Evolutionary conservation across 2,113 vertebrate genomes (phyloP), one percentile per base, ranked within the genome.

Genomic region (Dunckerocampus dactyliophorus): DNA sequence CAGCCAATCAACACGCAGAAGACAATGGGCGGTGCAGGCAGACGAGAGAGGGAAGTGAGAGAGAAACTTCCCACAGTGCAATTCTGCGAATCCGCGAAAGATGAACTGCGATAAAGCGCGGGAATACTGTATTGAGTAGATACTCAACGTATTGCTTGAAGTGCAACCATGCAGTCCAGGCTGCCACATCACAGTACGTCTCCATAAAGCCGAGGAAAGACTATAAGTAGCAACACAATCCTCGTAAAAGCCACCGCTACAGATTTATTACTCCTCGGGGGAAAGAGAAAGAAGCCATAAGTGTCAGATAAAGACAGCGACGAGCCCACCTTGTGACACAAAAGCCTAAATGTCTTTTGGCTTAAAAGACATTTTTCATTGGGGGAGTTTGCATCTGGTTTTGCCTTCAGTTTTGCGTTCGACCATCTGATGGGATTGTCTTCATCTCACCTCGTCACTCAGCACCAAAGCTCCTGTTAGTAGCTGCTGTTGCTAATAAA

Each of bases 401-500:
- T 82, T 77, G 47, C 72, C 43, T 65, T 84, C 74, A 82, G 62
- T 67, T 42, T 62, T n/a, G 50, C 51, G 55, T 85, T 69, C 59
- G 65, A 77, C 71, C 57, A 22, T 69, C 67, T 80, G 19, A 54
- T 55, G 1, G 61, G 65, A 82, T 81, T 75, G 5, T 63, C 79
- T 87, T 84, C 73, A 80, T 81, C 77, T 80, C 62, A 31, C 63
- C 50, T 75, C 60, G 69, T 70, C 57, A 34, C 71, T 74, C 69
- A 39, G 71, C 77, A 80, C 69, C 63, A 74, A 62, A 66, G 58
- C 14, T 61, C 80, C 79, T 82, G 86, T 87, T 85, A 80, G 69
- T 84, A 85, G 80, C 82, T 81, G 87, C 84, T 81, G 84, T 89
- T 88, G 84, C 86, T 85, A 87, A 85, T 85, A 87, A 85, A 89